phyloP scores from a whole-genome alignment of 2,888 invertebrate genomes.

The Ecliptopera silaceata region DNA sequence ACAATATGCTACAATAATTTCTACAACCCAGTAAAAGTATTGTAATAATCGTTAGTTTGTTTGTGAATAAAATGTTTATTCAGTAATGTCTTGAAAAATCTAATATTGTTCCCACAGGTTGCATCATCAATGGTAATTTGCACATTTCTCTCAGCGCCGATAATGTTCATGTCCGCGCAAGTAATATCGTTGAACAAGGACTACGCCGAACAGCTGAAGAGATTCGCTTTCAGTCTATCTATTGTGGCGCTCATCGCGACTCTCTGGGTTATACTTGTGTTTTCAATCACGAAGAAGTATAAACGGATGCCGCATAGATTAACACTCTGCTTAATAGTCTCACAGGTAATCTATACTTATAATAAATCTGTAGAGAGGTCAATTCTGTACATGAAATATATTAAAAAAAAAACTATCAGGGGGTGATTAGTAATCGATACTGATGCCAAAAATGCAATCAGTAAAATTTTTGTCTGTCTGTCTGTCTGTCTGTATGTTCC shows the following conservation, averaged over 20 bases:
- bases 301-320: constrained; percentile 91
- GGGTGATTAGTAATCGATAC: no score
- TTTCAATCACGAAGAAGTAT: constrained; percentile 89
- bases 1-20: no score
- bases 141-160: constrained; percentile 96
- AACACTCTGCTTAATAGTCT: constrained; percentile 89
- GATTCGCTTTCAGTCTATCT: constrained; percentile 92
- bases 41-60: no score
- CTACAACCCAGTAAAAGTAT: no score
- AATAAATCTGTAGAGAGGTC: no score
- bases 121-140: constrained; percentile 97
- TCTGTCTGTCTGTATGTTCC: no score
- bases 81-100: no score
- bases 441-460: no score
- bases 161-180: constrained; percentile 97
- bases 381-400: no score
- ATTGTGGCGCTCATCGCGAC: constrained; percentile 90
- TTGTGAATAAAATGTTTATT: no score
- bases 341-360: constrained; percentile 90
- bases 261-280: constrained; percentile 90
- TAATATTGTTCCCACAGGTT: constrained; percentile 80
- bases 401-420: no score
- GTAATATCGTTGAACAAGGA: constrained; percentile 93
- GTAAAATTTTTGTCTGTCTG: no score
- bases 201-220: constrained; percentile 89